Percentiles rank a stretch among this genome's conserved stretches.
Evolutionary conservation across 2,797 vertebrate species (phyloP).

Genomic region (Ispidina lecontei): DNA sequence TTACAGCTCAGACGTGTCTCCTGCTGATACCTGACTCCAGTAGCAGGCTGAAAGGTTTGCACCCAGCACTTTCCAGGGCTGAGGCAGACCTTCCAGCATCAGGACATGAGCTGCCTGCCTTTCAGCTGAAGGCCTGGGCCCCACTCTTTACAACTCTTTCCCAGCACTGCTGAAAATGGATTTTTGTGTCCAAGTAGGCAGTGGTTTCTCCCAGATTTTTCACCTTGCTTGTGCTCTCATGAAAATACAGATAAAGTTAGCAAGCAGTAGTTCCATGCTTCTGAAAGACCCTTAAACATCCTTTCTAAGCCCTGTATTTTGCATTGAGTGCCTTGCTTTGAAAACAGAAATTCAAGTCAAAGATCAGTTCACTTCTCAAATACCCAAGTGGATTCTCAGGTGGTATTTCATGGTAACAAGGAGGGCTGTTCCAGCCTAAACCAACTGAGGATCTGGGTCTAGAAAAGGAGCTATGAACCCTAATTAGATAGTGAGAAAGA

Average conservation of each 20-base stretch:
- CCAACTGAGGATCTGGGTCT: not conserved
- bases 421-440: not conserved
- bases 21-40: not conserved
- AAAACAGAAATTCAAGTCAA: not conserved
- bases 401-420: not conserved
- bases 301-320: not conserved
- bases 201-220: not conserved
- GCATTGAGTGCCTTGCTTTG: not conserved
- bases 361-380: not conserved
- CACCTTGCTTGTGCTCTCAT: not conserved
- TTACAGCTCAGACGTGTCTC: not conserved
- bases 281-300: not conserved
- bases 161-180: not conserved
- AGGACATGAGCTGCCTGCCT: not conserved
- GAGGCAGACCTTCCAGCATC: not conserved
- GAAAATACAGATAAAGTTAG: not conserved
- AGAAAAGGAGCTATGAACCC: not conserved
- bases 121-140: not conserved
- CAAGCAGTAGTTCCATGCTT: not conserved
- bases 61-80: not conserved
- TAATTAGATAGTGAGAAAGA: not conserved
- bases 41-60: not conserved
- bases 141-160: not conserved
- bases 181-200: not conserved
- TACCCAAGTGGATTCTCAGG: not conserved